phyloP scores from a whole-genome alignment of 1,140 invertebrate species.

The Neodiprion lecontei region DNA sequence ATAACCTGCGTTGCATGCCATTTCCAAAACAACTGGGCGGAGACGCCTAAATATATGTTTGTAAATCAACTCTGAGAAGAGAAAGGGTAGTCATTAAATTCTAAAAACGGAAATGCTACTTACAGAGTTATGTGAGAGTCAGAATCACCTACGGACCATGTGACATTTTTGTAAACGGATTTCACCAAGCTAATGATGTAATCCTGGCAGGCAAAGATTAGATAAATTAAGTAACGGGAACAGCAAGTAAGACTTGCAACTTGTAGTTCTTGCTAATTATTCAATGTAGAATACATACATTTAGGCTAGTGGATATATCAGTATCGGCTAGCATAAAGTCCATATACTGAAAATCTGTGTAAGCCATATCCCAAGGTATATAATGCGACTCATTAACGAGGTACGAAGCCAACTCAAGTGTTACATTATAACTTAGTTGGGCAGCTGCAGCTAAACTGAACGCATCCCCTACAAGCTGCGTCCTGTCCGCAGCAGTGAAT shows the following conservation, averaged over 20 bases:
- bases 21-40: slow-evolving; percentile 63
- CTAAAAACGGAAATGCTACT: slow-evolving; percentile 32
- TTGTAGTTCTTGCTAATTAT: slow-evolving; percentile 4
- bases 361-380: slow-evolving; percentile 76
- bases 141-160: slow-evolving; percentile 64
- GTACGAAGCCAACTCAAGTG: slow-evolving; percentile 74
- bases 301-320: slow-evolving; percentile 64
- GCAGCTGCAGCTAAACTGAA: slow-evolving; percentile 80
- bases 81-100: slow-evolving; percentile 10
- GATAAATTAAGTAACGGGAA: too few species aligned
- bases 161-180: slow-evolving; percentile 61
- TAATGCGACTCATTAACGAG: slow-evolving; percentile 71
- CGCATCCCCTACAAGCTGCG: slow-evolving; percentile 85
- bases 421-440: slow-evolving; percentile 68
- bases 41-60: slow-evolving; percentile 58
- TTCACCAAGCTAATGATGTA: slow-evolving; percentile 63
- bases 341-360: slow-evolving; percentile 63
- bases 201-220: slow-evolving; percentile 36
- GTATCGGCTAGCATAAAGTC: slow-evolving; percentile 67
- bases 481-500: slow-evolving; percentile 78
- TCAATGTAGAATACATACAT: slow-evolving; percentile 54
- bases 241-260: not conserved
- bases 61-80: slow-evolving; percentile 30
- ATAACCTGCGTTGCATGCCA: slow-evolving; percentile 68
- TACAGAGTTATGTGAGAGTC: slow-evolving; percentile 68